Percentiles rank a stretch among this genome's conserved stretches.
These are phyloP conservation scores for Amphiprion clarkii DNA, from an alignment of 2,797 vertebrate genomes.

Conservation along the genomic window DNA sequence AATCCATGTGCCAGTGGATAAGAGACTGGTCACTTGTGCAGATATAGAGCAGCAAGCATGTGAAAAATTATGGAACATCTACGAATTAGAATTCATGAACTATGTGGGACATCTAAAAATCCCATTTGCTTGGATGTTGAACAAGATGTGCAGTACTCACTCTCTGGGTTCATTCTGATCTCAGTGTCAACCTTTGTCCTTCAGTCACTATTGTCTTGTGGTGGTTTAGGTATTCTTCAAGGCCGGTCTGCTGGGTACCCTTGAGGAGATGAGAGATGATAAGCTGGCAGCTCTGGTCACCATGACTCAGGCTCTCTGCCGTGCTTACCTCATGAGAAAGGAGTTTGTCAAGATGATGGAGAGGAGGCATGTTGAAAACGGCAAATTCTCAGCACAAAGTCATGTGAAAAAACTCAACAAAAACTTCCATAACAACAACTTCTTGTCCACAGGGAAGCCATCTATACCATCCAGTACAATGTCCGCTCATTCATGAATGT, in stretches of 20 bases:
- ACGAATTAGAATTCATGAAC: too few relatives aligned
- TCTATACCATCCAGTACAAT: slow-evolving; percentile 91
- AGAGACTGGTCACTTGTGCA: too few relatives aligned
- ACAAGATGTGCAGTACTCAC: too few relatives aligned
- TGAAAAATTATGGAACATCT: too few relatives aligned
- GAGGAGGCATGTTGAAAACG: slow-evolving; percentile 77
- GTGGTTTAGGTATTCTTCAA: slow-evolving; percentile 89
- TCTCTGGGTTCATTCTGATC: too few relatives aligned
- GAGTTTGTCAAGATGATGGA: slow-evolving; percentile 88
- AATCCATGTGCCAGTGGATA: too few relatives aligned
- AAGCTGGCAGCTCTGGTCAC: slow-evolving; percentile 87
- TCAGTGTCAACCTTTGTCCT: too few relatives aligned
- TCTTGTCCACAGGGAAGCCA: slow-evolving; percentile 81
- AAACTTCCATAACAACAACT: not conserved
- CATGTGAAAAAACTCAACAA: fast-evolving
- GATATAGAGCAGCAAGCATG: too few relatives aligned
- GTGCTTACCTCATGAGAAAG: slow-evolving; percentile 86
- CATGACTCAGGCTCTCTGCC: slow-evolving; percentile 86
- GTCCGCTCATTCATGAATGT: slow-evolving; percentile 92
- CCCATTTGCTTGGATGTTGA: too few relatives aligned
- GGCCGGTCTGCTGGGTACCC: slow-evolving; percentile 88
- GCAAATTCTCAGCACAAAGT: not conserved
- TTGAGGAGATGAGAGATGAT: slow-evolving; percentile 92
- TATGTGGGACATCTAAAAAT: too few relatives aligned
- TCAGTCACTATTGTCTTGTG: not conserved